phyloP scores from a whole-genome alignment of 2,113 vertebrate genomes.

The Saguinus midas region DNA sequence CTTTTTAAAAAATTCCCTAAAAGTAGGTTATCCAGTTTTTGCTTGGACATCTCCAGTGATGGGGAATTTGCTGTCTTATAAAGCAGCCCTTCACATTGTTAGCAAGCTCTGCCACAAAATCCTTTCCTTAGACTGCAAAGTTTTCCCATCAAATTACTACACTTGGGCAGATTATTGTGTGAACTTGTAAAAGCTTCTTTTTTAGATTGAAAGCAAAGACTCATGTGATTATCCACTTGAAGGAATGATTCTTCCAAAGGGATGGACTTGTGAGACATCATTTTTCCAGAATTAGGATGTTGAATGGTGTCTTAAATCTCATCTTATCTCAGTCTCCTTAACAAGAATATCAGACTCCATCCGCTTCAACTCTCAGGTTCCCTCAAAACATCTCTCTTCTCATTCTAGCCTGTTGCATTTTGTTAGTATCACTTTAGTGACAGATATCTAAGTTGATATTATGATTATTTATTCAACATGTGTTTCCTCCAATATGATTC shows the following conservation, averaged over 20 bases:
- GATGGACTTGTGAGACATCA: not conserved
- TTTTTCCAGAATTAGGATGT: not conserved
- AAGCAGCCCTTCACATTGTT: not conserved
- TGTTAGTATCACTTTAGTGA: not conserved
- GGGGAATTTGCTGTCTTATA: not conserved
- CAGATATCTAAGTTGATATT: not conserved
- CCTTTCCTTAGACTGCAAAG: not conserved
- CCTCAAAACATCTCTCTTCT: not conserved
- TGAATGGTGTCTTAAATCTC: not conserved
- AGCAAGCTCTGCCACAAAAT: not conserved
- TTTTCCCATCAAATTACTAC: conserved; percentile 2
- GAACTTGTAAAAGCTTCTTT: not conserved
- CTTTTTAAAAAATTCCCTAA: not conserved
- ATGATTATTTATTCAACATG: not conserved
- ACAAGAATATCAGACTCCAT: not conserved
- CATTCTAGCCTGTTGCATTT: not conserved
- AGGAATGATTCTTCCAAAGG: not conserved
- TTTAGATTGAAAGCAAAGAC: not conserved
- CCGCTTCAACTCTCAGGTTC: not conserved
- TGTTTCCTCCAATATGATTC: not conserved
- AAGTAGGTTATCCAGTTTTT: not conserved
- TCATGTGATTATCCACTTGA: not conserved
- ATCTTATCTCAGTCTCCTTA: not conserved
- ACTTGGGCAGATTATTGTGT: not conserved
- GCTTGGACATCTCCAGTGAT: not conserved